phyloP scores from a whole-genome alignment of 2,888 invertebrate genomes.

The Fragum sueziense region DNA sequence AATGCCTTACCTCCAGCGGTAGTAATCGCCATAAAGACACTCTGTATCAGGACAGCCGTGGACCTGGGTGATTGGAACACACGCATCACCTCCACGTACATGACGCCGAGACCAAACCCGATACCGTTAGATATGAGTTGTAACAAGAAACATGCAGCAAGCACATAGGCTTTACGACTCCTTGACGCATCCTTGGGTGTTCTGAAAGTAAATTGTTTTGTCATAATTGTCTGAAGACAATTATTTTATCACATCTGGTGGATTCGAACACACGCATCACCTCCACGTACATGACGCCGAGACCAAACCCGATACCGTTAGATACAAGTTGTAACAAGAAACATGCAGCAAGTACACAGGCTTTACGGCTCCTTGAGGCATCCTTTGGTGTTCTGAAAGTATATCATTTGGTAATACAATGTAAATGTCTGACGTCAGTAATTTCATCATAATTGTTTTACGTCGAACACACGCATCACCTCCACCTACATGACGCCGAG shows the following conservation, averaged over 20 bases:
- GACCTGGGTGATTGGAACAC: constrained; percentile 43
- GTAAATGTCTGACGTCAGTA: too few relatives aligned
- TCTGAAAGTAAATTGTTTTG: too few relatives aligned
- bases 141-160: constrained; percentile 30
- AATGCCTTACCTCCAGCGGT: constrained; percentile 14
- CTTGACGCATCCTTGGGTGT: neutral
- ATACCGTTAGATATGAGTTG: constrained; percentile 40
- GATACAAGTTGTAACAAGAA: constrained; percentile 44
- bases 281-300: constrained; percentile 48
- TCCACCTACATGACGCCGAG: constrained; percentile 49
- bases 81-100: constrained; percentile 52
- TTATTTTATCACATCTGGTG: too few relatives aligned
- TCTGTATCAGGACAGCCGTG: constrained; percentile 47
- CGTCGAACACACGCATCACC: constrained; percentile 44
- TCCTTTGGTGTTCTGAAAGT: too few relatives aligned
- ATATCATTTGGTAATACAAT: too few relatives aligned
- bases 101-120: constrained; percentile 41
- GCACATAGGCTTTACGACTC: constrained; percentile 35
- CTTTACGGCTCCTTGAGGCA: too few relatives aligned
- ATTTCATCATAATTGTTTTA: too few relatives aligned
- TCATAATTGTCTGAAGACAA: too few relatives aligned
- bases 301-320: constrained; percentile 39
- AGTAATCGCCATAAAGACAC: constrained; percentile 42
- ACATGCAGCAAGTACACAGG: too few relatives aligned
- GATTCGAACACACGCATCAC: too few relatives aligned